Percentiles rank a stretch among this genome's conserved stretches.
phyloP scores from a whole-genome alignment of 2,113 vertebrate genomes.

The Chloropsis cyanopogon region DNA sequence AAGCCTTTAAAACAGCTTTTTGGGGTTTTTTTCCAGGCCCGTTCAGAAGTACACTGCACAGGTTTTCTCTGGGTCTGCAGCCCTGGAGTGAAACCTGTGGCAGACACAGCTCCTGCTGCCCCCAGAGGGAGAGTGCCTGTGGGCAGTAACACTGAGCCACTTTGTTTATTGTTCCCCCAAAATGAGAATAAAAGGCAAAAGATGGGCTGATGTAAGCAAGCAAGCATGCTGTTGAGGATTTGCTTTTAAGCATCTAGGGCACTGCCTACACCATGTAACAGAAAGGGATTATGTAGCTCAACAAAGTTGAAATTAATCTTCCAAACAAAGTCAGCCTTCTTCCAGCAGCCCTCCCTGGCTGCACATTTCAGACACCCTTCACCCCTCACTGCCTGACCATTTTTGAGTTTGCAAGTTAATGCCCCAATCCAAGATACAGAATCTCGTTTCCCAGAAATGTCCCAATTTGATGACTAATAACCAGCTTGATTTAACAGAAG shows the following conservation, averaged over 20 bases:
- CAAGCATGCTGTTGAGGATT: slow-evolving; percentile 72
- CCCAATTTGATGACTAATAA: neutral
- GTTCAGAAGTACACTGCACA: neutral
- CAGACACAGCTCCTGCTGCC: neutral
- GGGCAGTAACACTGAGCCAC: slow-evolving; percentile 63
- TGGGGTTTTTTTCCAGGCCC: neutral
- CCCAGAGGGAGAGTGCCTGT: neutral
- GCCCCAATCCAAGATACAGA: neutral
- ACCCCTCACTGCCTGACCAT: neutral
- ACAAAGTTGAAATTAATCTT: slow-evolving; percentile 70
- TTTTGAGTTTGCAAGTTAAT: neutral
- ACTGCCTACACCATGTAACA: slow-evolving; percentile 63
- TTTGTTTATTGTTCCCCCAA: slow-evolving; percentile 76
- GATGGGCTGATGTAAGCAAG: slow-evolving; percentile 72
- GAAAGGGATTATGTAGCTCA: slow-evolving; percentile 73
- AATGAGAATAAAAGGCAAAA: slow-evolving; percentile 43
- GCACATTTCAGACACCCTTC: slow-evolving; percentile 10
- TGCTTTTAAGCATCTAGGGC: slow-evolving; percentile 69
- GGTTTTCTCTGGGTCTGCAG: neutral
- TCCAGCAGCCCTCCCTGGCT: neutral
- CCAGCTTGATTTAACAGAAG: neutral
- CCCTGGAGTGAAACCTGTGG: neutral
- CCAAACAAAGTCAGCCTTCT: slow-evolving; percentile 74
- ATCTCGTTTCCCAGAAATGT: neutral
- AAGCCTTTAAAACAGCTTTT: neutral